phyloP scores from a whole-genome alignment of 2,888 invertebrate species.

The Cataglyphis cursor region DNA sequence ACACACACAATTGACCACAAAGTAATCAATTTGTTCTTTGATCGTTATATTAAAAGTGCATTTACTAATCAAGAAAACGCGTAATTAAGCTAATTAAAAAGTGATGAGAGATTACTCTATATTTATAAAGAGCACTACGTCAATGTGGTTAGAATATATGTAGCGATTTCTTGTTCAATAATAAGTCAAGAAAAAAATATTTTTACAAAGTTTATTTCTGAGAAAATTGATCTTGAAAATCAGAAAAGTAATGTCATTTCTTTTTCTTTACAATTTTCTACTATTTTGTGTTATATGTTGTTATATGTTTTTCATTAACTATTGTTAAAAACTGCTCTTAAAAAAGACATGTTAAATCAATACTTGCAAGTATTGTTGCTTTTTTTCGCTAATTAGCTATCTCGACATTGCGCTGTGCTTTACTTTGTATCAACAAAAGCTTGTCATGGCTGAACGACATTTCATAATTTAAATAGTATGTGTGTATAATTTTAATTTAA shows the following conservation, averaged over 20 bases:
- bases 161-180: not conserved
- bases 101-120: not conserved
- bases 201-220: not conserved
- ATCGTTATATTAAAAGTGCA: constrained; percentile 30
- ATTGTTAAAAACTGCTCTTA: too few species aligned
- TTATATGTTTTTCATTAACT: not conserved
- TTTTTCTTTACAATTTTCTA: not conserved
- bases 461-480: too few species aligned
- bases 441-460: too few species aligned
- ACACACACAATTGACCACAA: not conserved
- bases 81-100: constrained; percentile 26
- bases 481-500: too few species aligned
- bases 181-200: not conserved
- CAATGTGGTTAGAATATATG: not conserved
- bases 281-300: not conserved
- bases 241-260: not conserved
- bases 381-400: too few species aligned
- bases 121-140: not conserved
- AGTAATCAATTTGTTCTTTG: not conserved
- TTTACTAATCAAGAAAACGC: constrained; percentile 4
- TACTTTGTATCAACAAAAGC: too few species aligned
- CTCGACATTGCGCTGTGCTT: too few species aligned
- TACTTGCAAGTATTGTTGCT: too few species aligned
- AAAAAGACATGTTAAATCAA: too few species aligned
- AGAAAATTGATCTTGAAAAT: not conserved